These are phyloP conservation scores for Danio albolineatus DNA, from an alignment of 2,797 vertebrate species.

Conservation along the genomic window DNA sequence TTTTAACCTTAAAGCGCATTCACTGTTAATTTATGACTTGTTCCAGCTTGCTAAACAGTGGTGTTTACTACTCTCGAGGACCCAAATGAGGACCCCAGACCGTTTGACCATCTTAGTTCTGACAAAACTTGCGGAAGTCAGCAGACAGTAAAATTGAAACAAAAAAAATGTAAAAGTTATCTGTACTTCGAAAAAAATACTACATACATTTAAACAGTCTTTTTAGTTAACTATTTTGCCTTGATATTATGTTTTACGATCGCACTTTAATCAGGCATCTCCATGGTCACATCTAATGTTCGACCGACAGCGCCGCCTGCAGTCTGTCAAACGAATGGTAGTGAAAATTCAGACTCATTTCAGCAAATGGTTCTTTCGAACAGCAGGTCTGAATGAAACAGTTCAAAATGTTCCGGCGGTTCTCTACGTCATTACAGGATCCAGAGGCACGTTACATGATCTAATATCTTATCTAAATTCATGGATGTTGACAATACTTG, in stretches of 20 bases:
- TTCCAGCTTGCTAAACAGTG: not conserved
- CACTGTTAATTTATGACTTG: slow-evolving; percentile 2
- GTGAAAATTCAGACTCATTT: slow-evolving; percentile 55
- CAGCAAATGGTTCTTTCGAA: slow-evolving; percentile 8
- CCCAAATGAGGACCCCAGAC: slow-evolving; percentile 71
- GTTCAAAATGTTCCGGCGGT: not conserved
- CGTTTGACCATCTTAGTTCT: not conserved
- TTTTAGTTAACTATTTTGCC: not conserved
- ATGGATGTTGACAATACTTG: too few relatives aligned
- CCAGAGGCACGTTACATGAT: not conserved
- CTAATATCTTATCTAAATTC: not conserved
- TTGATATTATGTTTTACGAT: not conserved
- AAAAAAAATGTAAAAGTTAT: not conserved
- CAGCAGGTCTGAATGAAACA: not conserved
- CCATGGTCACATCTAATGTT: not conserved
- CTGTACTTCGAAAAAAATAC: not conserved
- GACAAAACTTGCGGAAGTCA: not conserved
- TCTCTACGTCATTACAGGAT: not conserved
- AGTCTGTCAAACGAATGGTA: slow-evolving; percentile 46
- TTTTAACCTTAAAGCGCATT: not conserved
- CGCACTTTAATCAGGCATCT: slow-evolving; percentile 63
- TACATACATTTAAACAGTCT: not conserved
- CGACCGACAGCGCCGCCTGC: slow-evolving; percentile 64
- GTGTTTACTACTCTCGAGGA: slow-evolving; percentile 69
- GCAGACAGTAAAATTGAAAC: not conserved